Evolutionary conservation across 2,888 invertebrate species (phyloP).

Genomic region (Fabriciana adippe): DNA sequence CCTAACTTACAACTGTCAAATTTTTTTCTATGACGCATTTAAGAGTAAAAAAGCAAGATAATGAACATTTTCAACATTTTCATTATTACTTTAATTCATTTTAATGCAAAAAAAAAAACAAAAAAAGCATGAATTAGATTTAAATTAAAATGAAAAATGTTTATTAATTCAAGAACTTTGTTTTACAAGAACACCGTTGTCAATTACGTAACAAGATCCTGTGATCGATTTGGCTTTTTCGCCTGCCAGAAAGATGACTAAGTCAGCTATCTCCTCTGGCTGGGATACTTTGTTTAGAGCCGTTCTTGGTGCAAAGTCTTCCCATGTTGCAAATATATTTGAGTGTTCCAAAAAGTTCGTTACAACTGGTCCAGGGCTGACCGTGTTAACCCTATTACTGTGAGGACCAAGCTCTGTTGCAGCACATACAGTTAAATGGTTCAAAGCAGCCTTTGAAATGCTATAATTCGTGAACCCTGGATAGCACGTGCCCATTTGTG

Average conservation of each 20-base stretch:
- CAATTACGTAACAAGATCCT: constrained; percentile 43
- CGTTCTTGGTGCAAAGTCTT: constrained; percentile 34
- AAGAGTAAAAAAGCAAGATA: too few relatives aligned
- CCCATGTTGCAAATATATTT: constrained; percentile 32
- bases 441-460: constrained; percentile 38
- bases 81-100: too few relatives aligned
- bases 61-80: too few relatives aligned
- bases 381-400: constrained; percentile 28
- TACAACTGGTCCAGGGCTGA: constrained; percentile 8
- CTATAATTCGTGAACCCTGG: constrained; percentile 41
- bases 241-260: constrained; percentile 45
- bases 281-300: constrained; percentile 41
- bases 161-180: neutral
- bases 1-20: too few relatives aligned
- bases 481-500: constrained; percentile 19
- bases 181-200: constrained; percentile 42
- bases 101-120: too few relatives aligned
- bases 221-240: constrained; percentile 47
- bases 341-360: constrained; percentile 46
- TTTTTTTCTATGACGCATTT: too few relatives aligned
- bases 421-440: constrained; percentile 29
- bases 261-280: constrained; percentile 47
- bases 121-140: too few relatives aligned
- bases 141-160: neutral
- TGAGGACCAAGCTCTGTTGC: constrained; percentile 30